Evolutionary conservation across 2,888 invertebrate species (phyloP).

Genomic region (Notocelia uddmanniana): DNA sequence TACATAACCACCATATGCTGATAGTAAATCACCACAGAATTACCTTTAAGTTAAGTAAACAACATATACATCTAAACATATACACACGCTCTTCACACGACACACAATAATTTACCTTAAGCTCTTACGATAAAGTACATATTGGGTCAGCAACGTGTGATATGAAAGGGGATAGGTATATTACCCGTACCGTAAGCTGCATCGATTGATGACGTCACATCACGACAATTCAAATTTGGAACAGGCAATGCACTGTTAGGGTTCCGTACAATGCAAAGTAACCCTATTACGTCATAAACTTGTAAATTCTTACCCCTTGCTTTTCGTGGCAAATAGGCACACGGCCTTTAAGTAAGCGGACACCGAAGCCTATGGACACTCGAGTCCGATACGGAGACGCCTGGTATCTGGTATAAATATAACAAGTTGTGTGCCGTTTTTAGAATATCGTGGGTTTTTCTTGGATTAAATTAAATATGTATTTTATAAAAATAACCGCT

Average conservation of each 20-base stretch:
- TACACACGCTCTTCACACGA: not conserved
- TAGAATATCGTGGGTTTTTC: not conserved
- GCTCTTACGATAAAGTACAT: not conserved
- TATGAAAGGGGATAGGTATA: conserved; percentile 15
- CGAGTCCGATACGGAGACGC: too few relatives aligned
- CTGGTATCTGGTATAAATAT: too few relatives aligned
- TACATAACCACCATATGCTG: not conserved
- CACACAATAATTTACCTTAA: not conserved
- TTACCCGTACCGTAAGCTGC: conserved; percentile 13
- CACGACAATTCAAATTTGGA: conserved; percentile 44
- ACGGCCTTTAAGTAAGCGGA: too few relatives aligned
- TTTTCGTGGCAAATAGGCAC: not conserved
- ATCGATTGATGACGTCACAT: conserved; percentile 39
- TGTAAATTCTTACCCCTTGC: not conserved
- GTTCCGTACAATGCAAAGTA: not conserved
- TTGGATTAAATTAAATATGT: not conserved
- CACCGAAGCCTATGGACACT: too few relatives aligned
- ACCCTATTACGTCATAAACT: not conserved
- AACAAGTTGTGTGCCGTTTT: not conserved
- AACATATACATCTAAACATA: not conserved
- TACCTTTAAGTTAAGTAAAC: not conserved
- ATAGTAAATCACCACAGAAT: not conserved
- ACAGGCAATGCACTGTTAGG: conserved; percentile 31
- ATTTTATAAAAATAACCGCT: not conserved
- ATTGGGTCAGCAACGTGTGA: not conserved